Evolutionary conservation across 2,797 vertebrate species (phyloP).

Genomic region (Cacajao melanocephalus): DNA sequence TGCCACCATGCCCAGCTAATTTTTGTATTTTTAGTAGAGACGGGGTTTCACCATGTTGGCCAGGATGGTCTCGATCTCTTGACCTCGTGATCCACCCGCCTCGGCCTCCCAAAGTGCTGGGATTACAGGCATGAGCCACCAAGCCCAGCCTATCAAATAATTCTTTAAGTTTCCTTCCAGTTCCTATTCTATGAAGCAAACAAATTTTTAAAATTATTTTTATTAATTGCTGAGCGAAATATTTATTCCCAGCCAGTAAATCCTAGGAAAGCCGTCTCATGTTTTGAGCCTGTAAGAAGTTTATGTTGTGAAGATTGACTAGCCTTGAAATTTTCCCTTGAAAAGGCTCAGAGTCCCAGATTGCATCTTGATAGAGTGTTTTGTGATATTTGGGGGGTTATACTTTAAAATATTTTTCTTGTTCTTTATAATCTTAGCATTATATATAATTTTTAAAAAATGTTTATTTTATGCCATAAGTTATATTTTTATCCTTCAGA

Average conservation of each 20-base stretch:
- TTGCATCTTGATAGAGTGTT: not conserved
- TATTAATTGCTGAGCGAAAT: conserved; percentile 10
- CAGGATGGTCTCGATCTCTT: too few species aligned
- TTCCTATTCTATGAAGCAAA: not conserved
- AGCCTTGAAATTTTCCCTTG: conserved; percentile 3
- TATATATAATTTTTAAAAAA: not conserved
- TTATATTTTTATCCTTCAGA: conserved; percentile 13
- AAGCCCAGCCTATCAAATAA: not conserved
- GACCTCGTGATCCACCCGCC: too few species aligned
- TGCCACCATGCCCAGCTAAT: too few species aligned
- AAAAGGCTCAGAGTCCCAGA: not conserved
- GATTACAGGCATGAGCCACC: too few species aligned
- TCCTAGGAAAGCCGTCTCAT: not conserved
- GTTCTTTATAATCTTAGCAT: not conserved
- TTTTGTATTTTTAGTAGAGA: too few species aligned
- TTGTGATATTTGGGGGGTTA: not conserved
- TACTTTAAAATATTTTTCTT: conserved; percentile 24
- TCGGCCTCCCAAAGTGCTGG: too few species aligned
- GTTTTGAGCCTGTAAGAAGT: not conserved
- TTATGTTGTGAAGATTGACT: not conserved
- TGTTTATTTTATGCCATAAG: not conserved
- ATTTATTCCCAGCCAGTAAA: conserved; percentile 26
- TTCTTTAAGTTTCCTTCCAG: conserved; percentile 7
- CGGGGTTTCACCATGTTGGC: too few species aligned
- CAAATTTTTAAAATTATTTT: conserved; percentile 18